A percentile compares a stretch with the other conserved stretches of the same genome.
Evolutionary conservation across 2,797 vertebrate genomes (phyloP).

Genomic region (Sebastes trivittatus): DNA sequence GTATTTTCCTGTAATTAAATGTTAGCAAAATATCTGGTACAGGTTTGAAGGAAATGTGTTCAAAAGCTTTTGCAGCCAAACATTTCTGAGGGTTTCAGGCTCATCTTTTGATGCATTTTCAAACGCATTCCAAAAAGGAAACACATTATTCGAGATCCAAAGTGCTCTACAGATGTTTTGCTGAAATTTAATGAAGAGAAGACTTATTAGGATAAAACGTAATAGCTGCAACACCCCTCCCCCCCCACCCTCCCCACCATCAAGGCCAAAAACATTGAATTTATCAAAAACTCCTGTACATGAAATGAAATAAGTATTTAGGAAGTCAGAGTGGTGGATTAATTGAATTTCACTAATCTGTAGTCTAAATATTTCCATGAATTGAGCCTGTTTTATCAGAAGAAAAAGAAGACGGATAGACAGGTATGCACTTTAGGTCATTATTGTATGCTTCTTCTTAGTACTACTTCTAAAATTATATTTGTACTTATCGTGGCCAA

Average conservation of each 20-base stretch:
- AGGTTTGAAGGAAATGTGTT: background rate
- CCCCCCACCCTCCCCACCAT: too few relatives aligned
- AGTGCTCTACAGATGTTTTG: background rate
- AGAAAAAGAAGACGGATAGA: background rate
- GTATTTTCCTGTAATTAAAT: background rate
- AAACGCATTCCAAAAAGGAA: background rate
- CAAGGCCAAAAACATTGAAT: background rate
- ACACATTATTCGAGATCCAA: background rate
- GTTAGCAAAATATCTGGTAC: background rate
- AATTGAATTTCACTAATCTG: background rate
- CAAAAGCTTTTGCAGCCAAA: background rate
- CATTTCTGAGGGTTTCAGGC: background rate
- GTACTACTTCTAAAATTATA: background rate
- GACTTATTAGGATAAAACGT: background rate
- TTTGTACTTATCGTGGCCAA: background rate
- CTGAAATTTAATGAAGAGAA: background rate
- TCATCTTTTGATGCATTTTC: background rate
- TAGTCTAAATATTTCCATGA: background rate
- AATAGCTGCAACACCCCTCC: background rate
- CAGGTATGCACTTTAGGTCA: background rate
- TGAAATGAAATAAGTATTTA: background rate
- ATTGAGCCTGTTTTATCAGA: background rate
- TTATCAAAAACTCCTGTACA: background rate
- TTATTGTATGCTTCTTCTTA: background rate
- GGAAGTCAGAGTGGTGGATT: background rate